Base-by-base conservation (phyloP, 2,113 vertebrate genomes). In the Chaetodon trifascialis region DNA sequence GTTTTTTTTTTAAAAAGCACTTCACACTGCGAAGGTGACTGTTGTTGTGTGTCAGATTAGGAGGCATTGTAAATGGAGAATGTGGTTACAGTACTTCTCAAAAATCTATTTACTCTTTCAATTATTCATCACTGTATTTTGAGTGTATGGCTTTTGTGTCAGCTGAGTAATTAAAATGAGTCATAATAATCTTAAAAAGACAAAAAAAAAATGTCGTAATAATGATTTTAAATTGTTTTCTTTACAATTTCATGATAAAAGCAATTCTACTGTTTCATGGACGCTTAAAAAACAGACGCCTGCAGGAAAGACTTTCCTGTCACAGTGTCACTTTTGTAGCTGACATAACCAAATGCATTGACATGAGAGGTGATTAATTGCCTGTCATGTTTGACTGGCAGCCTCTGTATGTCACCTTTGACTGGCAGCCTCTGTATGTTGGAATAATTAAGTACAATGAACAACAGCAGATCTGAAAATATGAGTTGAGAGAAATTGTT, bases 291-390 rank as follows among this genome's bases (percentile, higher is more conserved):
- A n/a, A 42, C 72, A 56, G 2, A 62, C 21, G 15, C 42, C 16
- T 79, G 16, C 14, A 46, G 54, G 44, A 42, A 36, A 58, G 12
- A 65, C 44, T 38, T 2, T 68, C 16, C 49, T 47, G 52, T 81
- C 64, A 77, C 25, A 2, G 5, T 70, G 63, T 68, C 64, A 86
- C 36, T 60, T 65, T 68, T 76, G 12, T 12, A 40, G 64, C 30
- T 65, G 63, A 73, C 44, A 64, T 40, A 52, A 55, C 52, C 23
- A 75, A 80, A 75, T 38, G 30, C 82, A 80, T 72, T 82, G 76
- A 82, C 73, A 64, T 79, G 62, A 19, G 77, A 72, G 74, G 69
- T 82, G 77, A 86, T 86, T 80, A 89, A 92, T 82, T 86, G 82
- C 56, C 60, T 79, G 72, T 75, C 81, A 73, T 15, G 55, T 87